Evolutionary conservation across 2,113 vertebrate species (phyloP).

Genomic region (Dicaeum eximium): DNA sequence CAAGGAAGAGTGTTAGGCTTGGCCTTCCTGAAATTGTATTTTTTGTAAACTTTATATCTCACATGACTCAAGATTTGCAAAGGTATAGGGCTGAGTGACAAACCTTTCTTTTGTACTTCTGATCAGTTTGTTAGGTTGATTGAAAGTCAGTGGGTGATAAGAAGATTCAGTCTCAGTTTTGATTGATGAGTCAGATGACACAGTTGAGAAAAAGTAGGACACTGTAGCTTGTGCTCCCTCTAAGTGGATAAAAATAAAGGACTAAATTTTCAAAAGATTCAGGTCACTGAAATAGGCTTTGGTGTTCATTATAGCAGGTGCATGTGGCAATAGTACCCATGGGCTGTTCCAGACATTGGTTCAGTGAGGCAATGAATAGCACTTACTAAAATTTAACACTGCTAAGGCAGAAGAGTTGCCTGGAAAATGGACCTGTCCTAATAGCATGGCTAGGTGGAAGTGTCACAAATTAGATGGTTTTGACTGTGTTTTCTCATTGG

Average conservation of each 20-base stretch:
- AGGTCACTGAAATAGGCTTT: constrained; percentile 51
- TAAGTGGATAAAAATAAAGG: constrained; percentile 58
- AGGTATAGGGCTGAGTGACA: not conserved
- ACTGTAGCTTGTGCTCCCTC: constrained; percentile 3
- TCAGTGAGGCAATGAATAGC: not conserved
- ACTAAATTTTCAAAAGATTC: constrained; percentile 57
- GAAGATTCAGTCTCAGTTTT: constrained; percentile 25
- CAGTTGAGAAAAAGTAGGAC: constrained; percentile 54
- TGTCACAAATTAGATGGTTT: not conserved
- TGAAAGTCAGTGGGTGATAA: constrained; percentile 47
- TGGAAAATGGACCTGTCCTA: not conserved
- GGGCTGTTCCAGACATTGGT: not conserved
- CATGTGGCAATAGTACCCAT: constrained; percentile 17
- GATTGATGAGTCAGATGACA: constrained; percentile 61
- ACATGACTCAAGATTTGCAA: not conserved
- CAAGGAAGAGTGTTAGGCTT: not conserved
- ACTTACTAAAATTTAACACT: not conserved
- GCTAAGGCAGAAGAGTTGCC: not conserved
- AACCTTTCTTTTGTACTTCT: not conserved
- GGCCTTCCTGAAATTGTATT: not conserved
- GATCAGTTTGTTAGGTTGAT: constrained; percentile 15
- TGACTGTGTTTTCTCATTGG: not conserved
- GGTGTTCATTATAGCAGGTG: constrained; percentile 37
- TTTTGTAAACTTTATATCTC: not conserved
- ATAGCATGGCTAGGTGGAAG: not conserved